These are phyloP conservation scores for Mythimna ferrago DNA, from an alignment of 2,888 invertebrate genomes.

Conservation along the genomic window DNA sequence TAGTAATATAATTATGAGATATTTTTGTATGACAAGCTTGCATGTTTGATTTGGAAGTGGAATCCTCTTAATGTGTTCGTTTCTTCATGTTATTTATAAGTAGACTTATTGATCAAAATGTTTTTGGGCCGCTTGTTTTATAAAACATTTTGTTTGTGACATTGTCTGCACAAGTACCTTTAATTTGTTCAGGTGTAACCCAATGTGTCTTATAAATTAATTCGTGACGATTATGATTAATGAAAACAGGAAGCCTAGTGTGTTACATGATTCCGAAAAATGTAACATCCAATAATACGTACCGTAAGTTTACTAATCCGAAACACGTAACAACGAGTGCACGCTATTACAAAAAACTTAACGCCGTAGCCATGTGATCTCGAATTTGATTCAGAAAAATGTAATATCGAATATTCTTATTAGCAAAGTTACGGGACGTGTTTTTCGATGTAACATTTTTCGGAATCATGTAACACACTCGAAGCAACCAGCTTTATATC, in stretches of 20 bases:
- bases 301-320: no score
- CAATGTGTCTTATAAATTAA: conserved; percentile 48
- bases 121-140: conserved; percentile 52
- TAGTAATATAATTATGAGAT: conserved; percentile 70
- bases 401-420: no score
- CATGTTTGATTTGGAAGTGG: conserved; percentile 63
- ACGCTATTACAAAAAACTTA: no score
- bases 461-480: no score
- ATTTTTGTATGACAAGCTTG: conserved; percentile 76
- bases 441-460: no score
- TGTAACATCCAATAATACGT: no score
- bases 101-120: conserved; percentile 35
- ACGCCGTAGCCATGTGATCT: no score
- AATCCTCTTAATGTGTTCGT: conserved; percentile 62
- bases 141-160: conserved; percentile 4
- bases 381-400: no score
- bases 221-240: not conserved
- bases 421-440: no score
- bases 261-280: no score
- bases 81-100: conserved; percentile 30
- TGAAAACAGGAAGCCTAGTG: not conserved
- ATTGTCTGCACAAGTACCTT: conserved; percentile 59
- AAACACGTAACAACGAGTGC: no score
- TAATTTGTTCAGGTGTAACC: conserved; percentile 16
- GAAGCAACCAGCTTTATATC: conserved; percentile 3